Evolutionary conservation across 2,113 vertebrate species (phyloP).

Genomic region (Proteles cristata): DNA sequence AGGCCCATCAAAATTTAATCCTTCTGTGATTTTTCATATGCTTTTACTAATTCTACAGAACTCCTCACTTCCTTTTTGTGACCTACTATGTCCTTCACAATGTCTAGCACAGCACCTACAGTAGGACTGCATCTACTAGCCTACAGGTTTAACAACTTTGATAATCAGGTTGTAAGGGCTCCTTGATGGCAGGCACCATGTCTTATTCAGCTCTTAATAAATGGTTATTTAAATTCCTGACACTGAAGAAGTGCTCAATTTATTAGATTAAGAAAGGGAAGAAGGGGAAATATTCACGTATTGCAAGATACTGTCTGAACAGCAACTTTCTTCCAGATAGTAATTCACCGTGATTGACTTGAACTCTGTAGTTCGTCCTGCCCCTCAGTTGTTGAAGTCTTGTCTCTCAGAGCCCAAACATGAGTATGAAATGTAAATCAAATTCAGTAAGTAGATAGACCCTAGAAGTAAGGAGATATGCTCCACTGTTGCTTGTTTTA

Average conservation of each 20-base stretch:
- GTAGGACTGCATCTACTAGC: not conserved
- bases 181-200: not conserved
- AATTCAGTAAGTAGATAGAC: not conserved
- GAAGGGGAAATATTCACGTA: not conserved
- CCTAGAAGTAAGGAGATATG: not conserved
- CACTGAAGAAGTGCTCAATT: not conserved
- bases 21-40: not conserved
- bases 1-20: not conserved
- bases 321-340: not conserved
- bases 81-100: not conserved
- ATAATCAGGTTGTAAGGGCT: not conserved
- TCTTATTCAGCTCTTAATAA: not conserved
- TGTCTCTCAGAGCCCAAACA: not conserved
- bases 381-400: not conserved
- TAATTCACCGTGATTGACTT: conserved; percentile 2
- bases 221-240: not conserved
- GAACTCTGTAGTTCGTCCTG: not conserved
- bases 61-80: not conserved
- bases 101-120: not conserved
- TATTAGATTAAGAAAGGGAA: not conserved
- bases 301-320: not conserved
- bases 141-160: not conserved
- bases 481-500: not conserved
- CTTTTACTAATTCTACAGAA: not conserved
- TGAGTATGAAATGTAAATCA: not conserved